Percentiles rank a stretch among this genome's conserved stretches.
phyloP scores from a whole-genome alignment of 1,140 invertebrate species.

The Eciton burchellii region DNA sequence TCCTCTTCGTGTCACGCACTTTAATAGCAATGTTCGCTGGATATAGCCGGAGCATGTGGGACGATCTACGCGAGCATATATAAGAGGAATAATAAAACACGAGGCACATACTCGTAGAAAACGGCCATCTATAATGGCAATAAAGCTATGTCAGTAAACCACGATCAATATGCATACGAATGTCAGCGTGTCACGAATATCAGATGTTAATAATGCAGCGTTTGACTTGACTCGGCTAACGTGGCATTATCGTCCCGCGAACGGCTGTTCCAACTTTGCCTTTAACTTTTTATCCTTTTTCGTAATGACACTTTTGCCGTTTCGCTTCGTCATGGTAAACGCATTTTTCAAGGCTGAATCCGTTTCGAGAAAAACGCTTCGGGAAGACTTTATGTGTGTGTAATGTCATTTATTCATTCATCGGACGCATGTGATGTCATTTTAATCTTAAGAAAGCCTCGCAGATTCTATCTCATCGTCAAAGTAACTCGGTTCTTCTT shows the following conservation, averaged over 20 bases:
- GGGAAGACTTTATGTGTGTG: too few relatives aligned
- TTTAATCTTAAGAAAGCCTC: too few relatives aligned
- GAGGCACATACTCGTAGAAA: neutral
- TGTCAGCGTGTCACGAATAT: slow-evolving; percentile 74
- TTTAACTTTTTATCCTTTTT: slow-evolving; percentile 19
- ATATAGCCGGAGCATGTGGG: neutral
- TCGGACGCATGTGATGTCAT: too few relatives aligned
- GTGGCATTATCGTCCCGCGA: slow-evolving; percentile 17
- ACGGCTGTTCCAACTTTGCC: slow-evolving; percentile 1
- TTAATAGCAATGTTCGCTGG: slow-evolving; percentile 12
- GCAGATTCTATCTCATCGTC: too few relatives aligned
- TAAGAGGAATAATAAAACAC: slow-evolving; percentile 4
- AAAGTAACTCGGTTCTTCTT: too few relatives aligned
- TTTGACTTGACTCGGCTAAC: slow-evolving; percentile 13
- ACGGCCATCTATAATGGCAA: slow-evolving; percentile 40
- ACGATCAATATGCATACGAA: slow-evolving; percentile 74
- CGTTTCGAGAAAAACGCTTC: too few relatives aligned
- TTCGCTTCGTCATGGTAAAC: neutral
- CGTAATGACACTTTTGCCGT: slow-evolving; percentile 20
- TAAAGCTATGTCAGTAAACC: slow-evolving; percentile 61
- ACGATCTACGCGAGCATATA: slow-evolving; percentile 7
- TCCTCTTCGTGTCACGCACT: neutral
- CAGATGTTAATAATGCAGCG: slow-evolving; percentile 64
- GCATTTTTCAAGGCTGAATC: slow-evolving; percentile 2
- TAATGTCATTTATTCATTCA: too few relatives aligned